Evolutionary conservation across 53 echinoderm and acorn worm species (phyloP), one percentile per base, ranked within the genome.

Genomic region (Paracentrotus lividus): DNA sequence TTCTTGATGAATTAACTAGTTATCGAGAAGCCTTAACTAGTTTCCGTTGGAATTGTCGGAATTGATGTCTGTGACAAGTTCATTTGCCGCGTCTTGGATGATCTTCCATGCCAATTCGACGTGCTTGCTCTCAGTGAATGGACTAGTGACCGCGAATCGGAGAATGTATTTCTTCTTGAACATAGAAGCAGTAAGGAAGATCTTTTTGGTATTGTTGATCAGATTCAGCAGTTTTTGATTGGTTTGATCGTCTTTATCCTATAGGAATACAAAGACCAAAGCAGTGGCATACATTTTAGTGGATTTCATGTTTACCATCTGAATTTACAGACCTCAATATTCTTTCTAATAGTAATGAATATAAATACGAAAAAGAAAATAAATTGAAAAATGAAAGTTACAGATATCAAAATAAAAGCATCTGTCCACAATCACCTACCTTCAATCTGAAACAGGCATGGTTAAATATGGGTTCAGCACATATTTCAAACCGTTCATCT

Each of bases 391-490:
- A n/a, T n/a, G n/a, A n/a, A n/a, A n/a, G n/a, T n/a, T n/a, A n/a
- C n/a, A n/a, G n/a, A n/a, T n/a, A n/a, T n/a, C n/a, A n/a, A n/a
- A n/a, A n/a, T n/a, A n/a, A n/a, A n/a, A n/a, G n/a, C n/a, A n/a
- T n/a, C n/a, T n/a, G n/a, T n/a, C n/a, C n/a, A n/a, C n/a, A n/a
- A n/a, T n/a, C n/a, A 60, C 66, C 14, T 8, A 81, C 84, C 54
- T 85, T 85, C 31, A 85, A 33, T 85, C 85, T 85, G 85, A 85
- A 85, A 34, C 85, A 85, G 5, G 54, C 53, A 29, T 52, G 52
- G 54, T 31, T 85, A 16, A 31, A 52, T 52, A 85, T 54, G 6
- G 42, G 52, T 51, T 85, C 85, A 3, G 85, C 53, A 26, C 85
- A 85, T 1, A 85, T 27, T 31, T 85, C 85, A 26, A 85, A 85